Percentiles rank a stretch among this genome's conserved stretches.
phyloP scores from a whole-genome alignment of 2,888 invertebrate species.

The Drosophila mayaguana region DNA sequence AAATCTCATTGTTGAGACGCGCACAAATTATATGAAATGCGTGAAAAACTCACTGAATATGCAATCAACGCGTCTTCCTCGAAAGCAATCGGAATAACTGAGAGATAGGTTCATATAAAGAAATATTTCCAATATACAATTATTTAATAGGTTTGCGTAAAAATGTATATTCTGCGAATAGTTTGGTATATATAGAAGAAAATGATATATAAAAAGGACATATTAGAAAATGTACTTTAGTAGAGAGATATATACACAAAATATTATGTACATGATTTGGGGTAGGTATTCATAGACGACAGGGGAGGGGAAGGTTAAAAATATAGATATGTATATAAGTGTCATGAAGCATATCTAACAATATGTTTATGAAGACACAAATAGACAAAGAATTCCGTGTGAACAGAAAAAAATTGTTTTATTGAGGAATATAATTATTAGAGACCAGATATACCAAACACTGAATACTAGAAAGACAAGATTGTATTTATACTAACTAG shows the following conservation, averaged over 20 bases:
- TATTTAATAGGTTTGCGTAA: not conserved
- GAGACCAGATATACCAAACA: not conserved
- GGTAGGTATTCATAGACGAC: not conserved
- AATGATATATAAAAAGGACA: not conserved
- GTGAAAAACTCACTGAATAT: conserved; percentile 14
- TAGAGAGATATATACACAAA: not conserved
- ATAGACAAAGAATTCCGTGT: not conserved
- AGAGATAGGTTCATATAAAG: not conserved
- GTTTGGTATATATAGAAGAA: too few relatives aligned
- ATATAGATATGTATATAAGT: not conserved
- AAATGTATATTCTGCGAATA: not conserved
- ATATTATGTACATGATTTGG: too few relatives aligned
- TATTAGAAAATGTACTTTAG: not conserved
- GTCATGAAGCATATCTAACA: too few relatives aligned
- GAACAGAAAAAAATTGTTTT: not conserved
- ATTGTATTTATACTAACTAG: not conserved
- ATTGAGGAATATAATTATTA: not conserved
- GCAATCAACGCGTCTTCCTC: not conserved
- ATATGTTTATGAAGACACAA: not conserved
- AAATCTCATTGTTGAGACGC: conserved; percentile 35
- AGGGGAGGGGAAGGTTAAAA: too few relatives aligned
- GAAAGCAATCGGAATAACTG: not conserved
- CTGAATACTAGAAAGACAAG: not conserved
- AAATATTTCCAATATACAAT: not conserved
- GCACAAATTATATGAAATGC: conserved; percentile 9